Evolutionary conservation across 2,888 invertebrate species (phyloP), one percentile per base, ranked within the genome.

Genomic region (Plebejus argus): DNA sequence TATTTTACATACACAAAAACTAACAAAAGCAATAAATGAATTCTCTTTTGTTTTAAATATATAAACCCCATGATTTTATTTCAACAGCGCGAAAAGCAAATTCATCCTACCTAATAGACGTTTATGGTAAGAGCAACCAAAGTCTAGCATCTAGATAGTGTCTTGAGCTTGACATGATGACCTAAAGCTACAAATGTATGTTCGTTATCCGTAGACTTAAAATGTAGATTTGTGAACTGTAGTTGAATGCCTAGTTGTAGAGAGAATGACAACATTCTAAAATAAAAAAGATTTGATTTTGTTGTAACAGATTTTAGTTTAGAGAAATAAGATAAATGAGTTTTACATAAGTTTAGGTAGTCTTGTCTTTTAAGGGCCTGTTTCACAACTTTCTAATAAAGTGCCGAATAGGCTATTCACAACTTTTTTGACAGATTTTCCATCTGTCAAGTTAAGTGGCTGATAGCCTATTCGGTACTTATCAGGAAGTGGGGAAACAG

Each of bases 41-140:
- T 15, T 18, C 18, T 4, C 12, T 45, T 45, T 45, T 58, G 56
- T 56, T 56, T n/a, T 8, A 6, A 70, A 66, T 49, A 8, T 76
- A 53, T 28, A 53, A 76, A 70, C 49, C 28, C 28, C 53, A 53
- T 78, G 56, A 77, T 78, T 78, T 82, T 77, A 85, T 83, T 82
- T 79, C 86, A 76, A 87, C 92, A 93, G 93, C 90, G 74, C 89
- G 89, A 82, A 91, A 89, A 85, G 86, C 89, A 74, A 89, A 86
- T 70, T 84, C 89, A 0, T 87, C 91, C 56, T 89, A 88, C 85
- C 84, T 91, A 85, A 83, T 85, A 76, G 87, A 89, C 81, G 81
- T 93, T 3, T 92, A 90, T 83, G 93, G 93, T 93, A 92, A 93
- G 93, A 83, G 75, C 75, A 75, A 28, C 45, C 18, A 39, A 53